These are phyloP conservation scores for Linnaemya vulpina DNA, from an alignment of 2,888 invertebrate genomes.

Conservation along the genomic window DNA sequence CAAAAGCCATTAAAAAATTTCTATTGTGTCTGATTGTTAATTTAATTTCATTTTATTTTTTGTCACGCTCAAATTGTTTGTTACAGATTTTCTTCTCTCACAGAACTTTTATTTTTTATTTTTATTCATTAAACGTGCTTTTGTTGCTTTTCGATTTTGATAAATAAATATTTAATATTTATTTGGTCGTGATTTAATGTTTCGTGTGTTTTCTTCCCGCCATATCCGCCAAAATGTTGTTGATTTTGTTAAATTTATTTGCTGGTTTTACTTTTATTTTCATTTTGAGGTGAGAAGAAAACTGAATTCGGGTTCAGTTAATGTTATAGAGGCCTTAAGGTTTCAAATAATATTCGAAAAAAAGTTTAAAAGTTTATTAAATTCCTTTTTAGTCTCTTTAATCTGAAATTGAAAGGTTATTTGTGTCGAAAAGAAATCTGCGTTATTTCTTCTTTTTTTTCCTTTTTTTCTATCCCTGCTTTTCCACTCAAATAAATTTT, in stretches of 20 bases:
- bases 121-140: conserved; percentile 49
- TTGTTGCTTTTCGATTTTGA: conserved; percentile 28
- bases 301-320: neutral
- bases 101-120: conserved; percentile 8
- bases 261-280: neutral
- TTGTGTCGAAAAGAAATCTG: neutral
- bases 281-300: neutral
- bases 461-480: neutral
- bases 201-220: conserved; percentile 28
- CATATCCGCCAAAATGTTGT: conserved; percentile 17
- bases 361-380: neutral
- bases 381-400: neutral
- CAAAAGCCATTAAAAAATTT: neutral
- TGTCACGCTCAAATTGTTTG: conserved; percentile 30
- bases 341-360: neutral
- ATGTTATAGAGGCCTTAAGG: too few relatives aligned
- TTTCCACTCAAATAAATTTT: neutral
- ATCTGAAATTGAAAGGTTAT: neutral
- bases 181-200: conserved; percentile 24
- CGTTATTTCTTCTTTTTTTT: neutral
- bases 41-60: conserved; percentile 10
- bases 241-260: neutral
- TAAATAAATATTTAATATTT: conserved; percentile 49
- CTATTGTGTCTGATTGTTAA: conserved; percentile 25
- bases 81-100: conserved; percentile 40